Evolutionary conservation across 2,113 vertebrate genomes (phyloP).

Genomic region (Menidia beryllina): DNA sequence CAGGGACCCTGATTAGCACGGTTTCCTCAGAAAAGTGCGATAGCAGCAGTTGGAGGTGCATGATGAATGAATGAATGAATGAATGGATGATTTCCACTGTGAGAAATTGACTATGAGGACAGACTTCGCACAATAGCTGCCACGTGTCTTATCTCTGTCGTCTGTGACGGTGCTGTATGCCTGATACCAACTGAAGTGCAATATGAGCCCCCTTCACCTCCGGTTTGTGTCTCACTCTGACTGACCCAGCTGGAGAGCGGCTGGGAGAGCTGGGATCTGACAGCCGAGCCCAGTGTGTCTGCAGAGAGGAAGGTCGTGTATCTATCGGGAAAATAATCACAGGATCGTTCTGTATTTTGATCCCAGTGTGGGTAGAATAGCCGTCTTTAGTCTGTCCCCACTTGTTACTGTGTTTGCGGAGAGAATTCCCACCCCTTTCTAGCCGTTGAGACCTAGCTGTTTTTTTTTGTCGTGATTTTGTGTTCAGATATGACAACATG

Average conservation of each 20-base stretch:
- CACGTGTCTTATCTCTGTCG: too few species aligned
- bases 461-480: neutral
- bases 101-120: too few species aligned
- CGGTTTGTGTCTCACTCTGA: slow-evolving; percentile 4
- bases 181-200: neutral
- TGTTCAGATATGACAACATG: neutral
- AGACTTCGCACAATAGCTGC: too few species aligned
- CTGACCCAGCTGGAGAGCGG: slow-evolving; percentile 49
- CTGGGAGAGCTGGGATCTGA: slow-evolving; percentile 62
- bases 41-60: too few species aligned
- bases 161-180: neutral
- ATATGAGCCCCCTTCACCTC: neutral
- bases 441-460: neutral
- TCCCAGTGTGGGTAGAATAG: slow-evolving; percentile 7
- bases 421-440: neutral
- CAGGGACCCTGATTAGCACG: too few species aligned
- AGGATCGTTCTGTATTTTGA: neutral
- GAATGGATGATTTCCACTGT: too few species aligned
- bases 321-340: neutral
- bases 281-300: slow-evolving; percentile 16
- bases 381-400: neutral
- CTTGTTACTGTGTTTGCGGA: neutral
- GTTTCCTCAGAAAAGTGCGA: too few species aligned
- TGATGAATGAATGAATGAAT: too few species aligned
- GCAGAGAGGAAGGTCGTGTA: slow-evolving; percentile 61